Base-by-base conservation (phyloP, 2,888 invertebrate species). In the Crossocerus cetratus region DNA sequence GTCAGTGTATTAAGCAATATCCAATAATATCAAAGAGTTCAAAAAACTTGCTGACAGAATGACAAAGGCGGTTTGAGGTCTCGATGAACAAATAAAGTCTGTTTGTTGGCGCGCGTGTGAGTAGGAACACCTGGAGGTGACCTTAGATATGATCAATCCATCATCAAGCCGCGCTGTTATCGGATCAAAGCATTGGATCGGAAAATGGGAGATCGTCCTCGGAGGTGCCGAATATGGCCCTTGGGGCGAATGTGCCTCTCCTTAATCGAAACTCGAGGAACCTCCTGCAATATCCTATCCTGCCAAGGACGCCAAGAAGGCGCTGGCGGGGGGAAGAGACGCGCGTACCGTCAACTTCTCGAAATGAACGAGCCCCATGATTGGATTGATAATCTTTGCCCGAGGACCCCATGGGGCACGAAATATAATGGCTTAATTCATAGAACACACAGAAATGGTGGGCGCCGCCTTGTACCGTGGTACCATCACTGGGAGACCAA, bases 391-490 rank as follows among this genome's bases (percentile, higher is more conserved):
- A 85, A 83, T 83, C 78, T 78, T 79, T 73, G 74, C 32, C 8
- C 32, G 11, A 67, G 49, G 80, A 74, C 81, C 78, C 77, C 78
- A 81, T 76, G 79, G 77, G 77, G 81, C 71, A 78, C 69, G 63
- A 74, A 76, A 77, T 68, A 83, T 86, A 86, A 86, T 85, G 80
- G 77, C 80, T 86, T 81, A 85, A 86, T 86, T 86, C 83, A 78
- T 78, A 72, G 66, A 74, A 74, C 72, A 77, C 73, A 56, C 56
- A 49, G 58, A 56, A 56, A 45, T 58, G 1, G 21, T 20, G 53
- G 16, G 45, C 55, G 23, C n/a, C 57, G 23, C 45, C 20, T 21
- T 67, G 32, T 32, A 32, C 3, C 32, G 5, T 32, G 32, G 32
- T 8, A 32, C 8, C 1, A 32, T 5, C 32, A 44, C 54, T 21